Percentiles rank a stretch among this genome's conserved stretches.
Evolutionary conservation across 2,888 invertebrate species (phyloP).

Genomic region (Lasioglossum pauxillum): DNA sequence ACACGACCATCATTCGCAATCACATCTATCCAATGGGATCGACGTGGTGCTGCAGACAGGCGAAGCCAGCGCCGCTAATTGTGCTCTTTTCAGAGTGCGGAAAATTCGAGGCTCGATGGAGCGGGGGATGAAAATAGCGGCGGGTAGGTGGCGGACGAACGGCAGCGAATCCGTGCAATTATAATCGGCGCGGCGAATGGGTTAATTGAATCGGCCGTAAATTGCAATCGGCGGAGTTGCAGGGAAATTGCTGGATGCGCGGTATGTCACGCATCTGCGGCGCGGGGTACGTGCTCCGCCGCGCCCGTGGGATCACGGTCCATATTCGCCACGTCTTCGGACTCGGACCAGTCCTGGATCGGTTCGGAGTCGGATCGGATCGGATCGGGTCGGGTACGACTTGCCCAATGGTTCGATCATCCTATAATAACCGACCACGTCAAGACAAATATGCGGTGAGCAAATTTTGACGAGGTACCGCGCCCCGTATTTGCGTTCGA

Average conservation of each 20-base stretch:
- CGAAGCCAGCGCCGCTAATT: background rate
- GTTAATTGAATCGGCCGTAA: constrained; percentile 70
- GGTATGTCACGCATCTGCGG: constrained; percentile 31
- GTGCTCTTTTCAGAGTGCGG: background rate
- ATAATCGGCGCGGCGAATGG: constrained; percentile 54
- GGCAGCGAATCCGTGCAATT: constrained; percentile 65
- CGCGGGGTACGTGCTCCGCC: background rate
- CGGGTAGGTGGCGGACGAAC: background rate
- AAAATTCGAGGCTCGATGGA: background rate
- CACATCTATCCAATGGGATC: background rate
- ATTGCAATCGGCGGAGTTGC: constrained; percentile 55
- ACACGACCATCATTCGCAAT: background rate
- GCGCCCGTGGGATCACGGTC: background rate
- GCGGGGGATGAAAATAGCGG: constrained; percentile 28
- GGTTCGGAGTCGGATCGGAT: background rate
- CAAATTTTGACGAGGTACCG: constrained; percentile 58
- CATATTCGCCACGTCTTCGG: constrained; percentile 13
- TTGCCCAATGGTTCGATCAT: constrained; percentile 44
- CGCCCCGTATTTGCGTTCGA: constrained; percentile 57
- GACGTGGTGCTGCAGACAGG: background rate
- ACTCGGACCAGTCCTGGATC: background rate
- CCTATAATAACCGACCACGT: constrained; percentile 58
- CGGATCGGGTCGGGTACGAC: background rate
- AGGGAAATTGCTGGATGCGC: constrained; percentile 41
- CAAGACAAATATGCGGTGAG: constrained; percentile 61